Evolutionary conservation across 2,113 vertebrate species (phyloP).

Genomic region (Caranx ignobilis): DNA sequence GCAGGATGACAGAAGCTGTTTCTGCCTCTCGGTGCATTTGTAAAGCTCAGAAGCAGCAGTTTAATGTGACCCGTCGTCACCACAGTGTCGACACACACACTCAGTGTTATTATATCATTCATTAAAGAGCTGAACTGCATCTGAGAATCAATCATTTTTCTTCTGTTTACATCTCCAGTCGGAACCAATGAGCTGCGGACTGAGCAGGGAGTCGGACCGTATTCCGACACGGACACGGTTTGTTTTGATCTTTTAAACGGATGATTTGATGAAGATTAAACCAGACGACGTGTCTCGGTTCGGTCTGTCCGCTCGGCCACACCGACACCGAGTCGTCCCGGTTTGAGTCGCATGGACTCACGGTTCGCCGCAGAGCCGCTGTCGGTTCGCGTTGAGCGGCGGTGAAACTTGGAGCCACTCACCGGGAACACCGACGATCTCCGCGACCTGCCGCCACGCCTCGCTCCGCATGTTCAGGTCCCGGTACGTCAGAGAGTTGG

Average conservation of each 20-base stretch:
- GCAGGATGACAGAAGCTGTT: too few species aligned
- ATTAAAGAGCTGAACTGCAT: too few species aligned
- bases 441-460: constrained; percentile 55
- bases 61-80: too few species aligned
- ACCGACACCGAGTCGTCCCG: too few species aligned
- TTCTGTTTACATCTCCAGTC: background rate
- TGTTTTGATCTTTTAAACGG: constrained; percentile 22
- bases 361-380: background rate
- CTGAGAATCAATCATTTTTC: too few species aligned
- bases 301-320: fast-evolving
- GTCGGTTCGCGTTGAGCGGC: background rate
- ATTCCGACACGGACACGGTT: constrained; percentile 13
- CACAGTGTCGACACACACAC: too few species aligned
- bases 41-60: too few species aligned
- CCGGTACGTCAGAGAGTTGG: constrained; percentile 35
- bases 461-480: constrained; percentile 63
- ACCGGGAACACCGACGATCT: constrained; percentile 58
- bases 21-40: too few species aligned
- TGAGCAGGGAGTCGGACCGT: background rate
- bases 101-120: too few species aligned
- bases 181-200: constrained; percentile 18
- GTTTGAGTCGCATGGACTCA: background rate
- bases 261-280: background rate
- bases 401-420: background rate
- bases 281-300: background rate